Evolutionary conservation across 2,888 invertebrate genomes (phyloP).

Genomic region (Tortrix viridana): DNA sequence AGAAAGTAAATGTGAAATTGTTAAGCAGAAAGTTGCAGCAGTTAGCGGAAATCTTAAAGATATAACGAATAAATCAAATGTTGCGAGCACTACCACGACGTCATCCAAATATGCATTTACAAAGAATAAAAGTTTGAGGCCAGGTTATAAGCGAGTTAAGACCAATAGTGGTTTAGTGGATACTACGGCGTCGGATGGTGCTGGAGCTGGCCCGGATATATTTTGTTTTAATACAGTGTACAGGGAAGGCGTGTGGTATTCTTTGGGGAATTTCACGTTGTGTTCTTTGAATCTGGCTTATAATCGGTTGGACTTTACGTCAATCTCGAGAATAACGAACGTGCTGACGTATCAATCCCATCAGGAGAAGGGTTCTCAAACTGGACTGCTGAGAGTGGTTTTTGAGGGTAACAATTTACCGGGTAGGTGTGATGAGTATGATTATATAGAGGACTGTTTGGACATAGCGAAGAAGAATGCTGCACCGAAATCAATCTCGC

Average conservation of each 20-base stretch:
- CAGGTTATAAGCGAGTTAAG: too few relatives aligned
- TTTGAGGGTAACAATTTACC: conserved; percentile 59
- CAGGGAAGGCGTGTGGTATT: conserved; percentile 43
- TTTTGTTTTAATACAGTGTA: conserved; percentile 35
- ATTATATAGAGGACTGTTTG: conserved; percentile 47
- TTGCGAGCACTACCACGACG: background rate
- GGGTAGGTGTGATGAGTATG: conserved; percentile 46
- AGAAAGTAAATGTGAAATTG: conserved; percentile 43
- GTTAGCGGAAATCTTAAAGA: conserved; percentile 39
- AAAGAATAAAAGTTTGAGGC: too few relatives aligned
- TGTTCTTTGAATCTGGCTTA: conserved; percentile 62
- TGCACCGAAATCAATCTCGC: too few relatives aligned
- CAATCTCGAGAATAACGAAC: conserved; percentile 48
- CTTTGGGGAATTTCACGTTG: conserved; percentile 56
- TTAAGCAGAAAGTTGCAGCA: conserved; percentile 42
- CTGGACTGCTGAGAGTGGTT: conserved; percentile 55
- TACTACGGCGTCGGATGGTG: too few relatives aligned
- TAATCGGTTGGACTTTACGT: conserved; percentile 51
- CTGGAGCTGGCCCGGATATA: background rate
- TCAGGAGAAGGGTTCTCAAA: conserved; percentile 33
- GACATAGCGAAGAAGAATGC: conserved; percentile 30
- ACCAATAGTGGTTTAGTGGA: too few relatives aligned
- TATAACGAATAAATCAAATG: too few relatives aligned
- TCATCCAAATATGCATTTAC: too few relatives aligned
- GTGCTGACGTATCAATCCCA: conserved; percentile 55